Percentiles rank a stretch among this genome's conserved stretches.
phyloP scores from a whole-genome alignment of 64 coral and sea anemone genomes.

The Acropora yongei region DNA sequence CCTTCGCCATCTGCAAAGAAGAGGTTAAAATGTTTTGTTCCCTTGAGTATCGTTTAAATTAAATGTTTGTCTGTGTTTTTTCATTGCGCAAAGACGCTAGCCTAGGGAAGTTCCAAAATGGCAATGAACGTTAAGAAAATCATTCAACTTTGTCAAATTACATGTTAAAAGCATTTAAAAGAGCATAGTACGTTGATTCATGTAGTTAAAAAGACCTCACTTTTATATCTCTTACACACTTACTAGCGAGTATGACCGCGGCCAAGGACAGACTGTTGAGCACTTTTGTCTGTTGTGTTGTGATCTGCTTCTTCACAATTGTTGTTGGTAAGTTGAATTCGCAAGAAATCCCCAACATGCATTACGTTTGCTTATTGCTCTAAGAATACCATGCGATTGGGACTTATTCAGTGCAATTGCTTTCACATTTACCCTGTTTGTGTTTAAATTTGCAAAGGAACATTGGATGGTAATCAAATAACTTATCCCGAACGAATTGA shows the following conservation, averaged over 20 bases:
- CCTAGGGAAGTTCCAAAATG: too few species aligned
- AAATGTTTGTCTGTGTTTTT: too few species aligned
- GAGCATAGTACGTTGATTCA: neutral
- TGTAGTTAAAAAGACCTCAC: neutral
- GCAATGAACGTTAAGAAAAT: too few species aligned
- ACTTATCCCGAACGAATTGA: constrained; percentile 48
- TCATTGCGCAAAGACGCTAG: too few species aligned
- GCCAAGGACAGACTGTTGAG: neutral
- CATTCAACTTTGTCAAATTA: too few species aligned
- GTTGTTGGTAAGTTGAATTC: neutral
- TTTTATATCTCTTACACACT: neutral
- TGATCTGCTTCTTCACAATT: neutral
- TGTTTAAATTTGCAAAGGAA: neutral
- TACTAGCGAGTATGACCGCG: neutral
- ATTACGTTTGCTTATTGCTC: neutral
- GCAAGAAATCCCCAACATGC: neutral
- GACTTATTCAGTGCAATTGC: neutral
- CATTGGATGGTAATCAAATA: neutral
- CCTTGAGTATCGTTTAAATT: too few species aligned
- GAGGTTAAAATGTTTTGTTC: too few species aligned
- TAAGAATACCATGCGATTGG: neutral
- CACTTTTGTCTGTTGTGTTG: neutral
- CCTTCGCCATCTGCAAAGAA: too few species aligned
- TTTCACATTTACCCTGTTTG: neutral
- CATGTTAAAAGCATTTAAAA: too few species aligned